Conservation (phyloP, 2,888 invertebrate species). For the Parnassius mnemosyne region DNA sequence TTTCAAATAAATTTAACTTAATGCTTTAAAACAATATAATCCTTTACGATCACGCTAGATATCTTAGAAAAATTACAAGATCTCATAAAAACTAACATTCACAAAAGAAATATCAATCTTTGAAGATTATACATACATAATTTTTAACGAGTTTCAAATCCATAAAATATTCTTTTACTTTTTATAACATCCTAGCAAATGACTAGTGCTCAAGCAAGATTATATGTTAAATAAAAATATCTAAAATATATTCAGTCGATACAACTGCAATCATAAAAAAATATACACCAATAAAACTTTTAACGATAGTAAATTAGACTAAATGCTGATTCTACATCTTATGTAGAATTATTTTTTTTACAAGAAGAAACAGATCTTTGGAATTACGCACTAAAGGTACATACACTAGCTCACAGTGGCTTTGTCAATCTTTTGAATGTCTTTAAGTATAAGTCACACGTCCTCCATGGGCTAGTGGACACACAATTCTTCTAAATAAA, state of each 20-base stretch:
- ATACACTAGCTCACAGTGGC: too few species aligned
- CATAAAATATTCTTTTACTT: slow-evolving; percentile 3
- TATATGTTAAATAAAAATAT: background rate
- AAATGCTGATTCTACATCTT: slow-evolving; percentile 8
- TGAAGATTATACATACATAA: background rate
- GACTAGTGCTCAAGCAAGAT: slow-evolving; percentile 20
- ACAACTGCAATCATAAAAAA: slow-evolving; percentile 6
- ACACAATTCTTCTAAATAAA: too few species aligned
- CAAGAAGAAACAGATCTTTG: slow-evolving; percentile 25
- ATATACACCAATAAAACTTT: background rate
- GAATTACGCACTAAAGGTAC: slow-evolving; percentile 12
- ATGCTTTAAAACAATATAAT: too few species aligned
- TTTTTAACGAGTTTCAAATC: background rate
- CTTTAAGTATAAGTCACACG: too few species aligned
- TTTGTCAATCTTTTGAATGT: too few species aligned
- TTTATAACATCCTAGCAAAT: slow-evolving; percentile 3
- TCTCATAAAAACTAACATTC: too few species aligned
- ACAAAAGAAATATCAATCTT: too few species aligned
- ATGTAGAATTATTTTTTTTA: slow-evolving; percentile 10
- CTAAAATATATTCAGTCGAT: background rate
- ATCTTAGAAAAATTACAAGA: too few species aligned
- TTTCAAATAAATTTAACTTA: too few species aligned
- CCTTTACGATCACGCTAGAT: too few species aligned
- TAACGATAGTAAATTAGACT: slow-evolving; percentile 12
- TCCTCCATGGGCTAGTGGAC: too few species aligned